These are phyloP conservation scores for Poecilobothrus nobilitatus DNA, from an alignment of 2,888 invertebrate genomes.

Conservation along the genomic window DNA sequence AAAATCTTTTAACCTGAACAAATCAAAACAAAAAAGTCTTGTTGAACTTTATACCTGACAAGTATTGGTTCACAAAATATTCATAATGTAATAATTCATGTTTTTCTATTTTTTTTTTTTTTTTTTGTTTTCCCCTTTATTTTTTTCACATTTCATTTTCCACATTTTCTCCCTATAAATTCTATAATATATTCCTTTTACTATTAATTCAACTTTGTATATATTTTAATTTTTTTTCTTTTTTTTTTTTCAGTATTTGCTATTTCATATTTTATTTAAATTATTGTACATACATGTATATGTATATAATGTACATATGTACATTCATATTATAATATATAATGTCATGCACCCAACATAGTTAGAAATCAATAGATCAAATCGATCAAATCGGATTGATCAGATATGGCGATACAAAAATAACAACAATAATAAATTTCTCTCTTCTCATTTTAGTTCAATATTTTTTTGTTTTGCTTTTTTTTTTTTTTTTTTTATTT, in stretches of 20 bases:
- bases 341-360: neutral
- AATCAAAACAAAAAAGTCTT: conserved; percentile 9
- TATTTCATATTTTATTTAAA: too few species aligned
- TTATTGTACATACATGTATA: too few species aligned
- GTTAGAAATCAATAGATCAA: conserved; percentile 25
- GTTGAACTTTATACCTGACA: conserved; percentile 11
- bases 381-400: conserved; percentile 23
- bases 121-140: neutral
- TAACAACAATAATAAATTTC: too few species aligned
- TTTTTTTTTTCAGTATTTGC: too few species aligned
- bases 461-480: too few species aligned
- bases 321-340: neutral
- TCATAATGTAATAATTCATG: neutral
- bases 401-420: conserved; percentile 22
- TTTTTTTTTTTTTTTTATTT: too few species aligned
- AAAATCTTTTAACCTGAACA: conserved; percentile 7
- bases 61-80: neutral
- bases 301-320: too few species aligned
- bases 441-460: too few species aligned
- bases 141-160: neutral
- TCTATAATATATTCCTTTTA: too few species aligned
- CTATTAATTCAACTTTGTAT: too few species aligned
- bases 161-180: too few species aligned
- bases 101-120: neutral
- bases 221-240: too few species aligned